Conservation (phyloP, 2,113 vertebrate genomes). For the Amblyornis subalaris region DNA sequence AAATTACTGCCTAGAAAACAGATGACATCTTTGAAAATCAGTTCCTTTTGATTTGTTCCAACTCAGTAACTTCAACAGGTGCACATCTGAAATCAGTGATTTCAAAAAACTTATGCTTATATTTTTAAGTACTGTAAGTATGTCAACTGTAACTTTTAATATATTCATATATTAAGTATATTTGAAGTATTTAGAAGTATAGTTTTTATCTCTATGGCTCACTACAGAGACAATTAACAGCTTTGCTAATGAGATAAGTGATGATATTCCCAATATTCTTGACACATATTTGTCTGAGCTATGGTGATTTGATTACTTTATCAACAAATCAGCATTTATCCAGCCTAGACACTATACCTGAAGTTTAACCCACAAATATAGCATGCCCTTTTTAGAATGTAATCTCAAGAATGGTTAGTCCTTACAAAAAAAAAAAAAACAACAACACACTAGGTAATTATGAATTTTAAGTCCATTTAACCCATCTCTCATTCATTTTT, state of each 20-base stretch:
- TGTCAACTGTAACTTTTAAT: neutral
- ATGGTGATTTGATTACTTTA: neutral
- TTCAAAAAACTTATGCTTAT: neutral
- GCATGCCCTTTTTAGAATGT: neutral
- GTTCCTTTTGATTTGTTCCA: neutral
- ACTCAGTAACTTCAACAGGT: neutral
- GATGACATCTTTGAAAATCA: neutral
- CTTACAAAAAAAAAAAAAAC: neutral
- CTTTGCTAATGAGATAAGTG: neutral
- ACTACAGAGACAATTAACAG: neutral
- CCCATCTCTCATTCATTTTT: neutral
- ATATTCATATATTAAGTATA: neutral
- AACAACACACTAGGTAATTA: neutral
- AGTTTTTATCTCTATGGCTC: neutral
- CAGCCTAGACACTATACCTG: neutral
- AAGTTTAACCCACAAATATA: neutral
- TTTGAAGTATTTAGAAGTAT: neutral
- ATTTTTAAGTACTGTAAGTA: neutral
- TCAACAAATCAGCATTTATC: neutral
- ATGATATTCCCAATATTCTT: neutral
- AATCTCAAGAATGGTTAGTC: neutral
- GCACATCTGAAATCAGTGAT: neutral
- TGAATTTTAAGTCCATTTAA: neutral
- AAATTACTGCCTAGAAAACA: neutral
- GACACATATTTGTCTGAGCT: neutral